Evolutionary conservation across 1,140 invertebrate species (phyloP).

Genomic region (Araneus ventricosus): DNA sequence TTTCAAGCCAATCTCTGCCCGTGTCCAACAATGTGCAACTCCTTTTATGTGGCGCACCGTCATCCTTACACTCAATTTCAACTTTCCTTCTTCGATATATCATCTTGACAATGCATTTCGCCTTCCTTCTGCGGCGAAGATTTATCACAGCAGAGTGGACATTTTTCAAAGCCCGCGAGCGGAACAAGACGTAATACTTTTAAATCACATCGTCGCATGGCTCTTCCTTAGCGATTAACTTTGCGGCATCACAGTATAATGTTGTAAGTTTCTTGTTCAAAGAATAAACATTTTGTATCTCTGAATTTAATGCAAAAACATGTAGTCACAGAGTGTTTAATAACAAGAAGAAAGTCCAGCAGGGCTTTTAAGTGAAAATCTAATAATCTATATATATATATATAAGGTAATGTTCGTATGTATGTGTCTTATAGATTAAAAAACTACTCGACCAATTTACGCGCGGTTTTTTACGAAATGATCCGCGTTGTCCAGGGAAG

Average conservation of each 20-base stretch:
- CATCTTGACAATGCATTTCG: constrained; percentile 40
- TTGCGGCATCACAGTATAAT: background rate
- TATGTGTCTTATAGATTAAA: too few species aligned
- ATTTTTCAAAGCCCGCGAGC: background rate
- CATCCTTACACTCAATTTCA: background rate
- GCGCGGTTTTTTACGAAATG: too few species aligned
- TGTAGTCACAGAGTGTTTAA: too few species aligned
- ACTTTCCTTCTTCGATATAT: constrained; percentile 8
- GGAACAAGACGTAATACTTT: background rate
- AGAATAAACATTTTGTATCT: too few species aligned
- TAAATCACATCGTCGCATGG: background rate
- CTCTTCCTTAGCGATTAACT: background rate
- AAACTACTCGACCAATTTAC: too few species aligned
- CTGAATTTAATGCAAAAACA: too few species aligned
- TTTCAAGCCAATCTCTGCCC: background rate
- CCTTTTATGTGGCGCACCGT: background rate
- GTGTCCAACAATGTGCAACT: background rate
- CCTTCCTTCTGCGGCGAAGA: background rate
- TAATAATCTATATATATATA: too few species aligned
- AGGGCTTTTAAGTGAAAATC: too few species aligned
- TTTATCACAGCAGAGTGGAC: background rate
- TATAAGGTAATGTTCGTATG: too few species aligned
- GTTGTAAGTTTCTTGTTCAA: too few species aligned
- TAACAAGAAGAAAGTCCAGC: too few species aligned
- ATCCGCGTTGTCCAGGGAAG: too few species aligned